Base-by-base conservation (phyloP, 53 echinoderm and acorn worm species). In the Holothuria scabra region DNA sequence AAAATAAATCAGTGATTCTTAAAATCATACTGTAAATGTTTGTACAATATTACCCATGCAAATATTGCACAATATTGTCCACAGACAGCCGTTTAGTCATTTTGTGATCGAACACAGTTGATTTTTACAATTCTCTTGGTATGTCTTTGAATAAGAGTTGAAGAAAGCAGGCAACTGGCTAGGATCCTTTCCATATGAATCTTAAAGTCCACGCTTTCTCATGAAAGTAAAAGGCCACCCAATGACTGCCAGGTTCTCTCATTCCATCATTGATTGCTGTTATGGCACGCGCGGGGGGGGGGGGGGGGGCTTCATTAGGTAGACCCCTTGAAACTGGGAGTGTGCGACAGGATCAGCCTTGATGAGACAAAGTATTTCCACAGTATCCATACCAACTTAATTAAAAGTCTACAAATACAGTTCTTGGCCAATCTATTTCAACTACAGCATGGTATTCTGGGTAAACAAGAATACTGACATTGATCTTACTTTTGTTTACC, bases 1-100 rank as follows among this genome's bases (percentile, higher is more conserved):
- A 90, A 68, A 93, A 95, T 3, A 95, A 83, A 67, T 87, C 83
- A 8, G 86, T 76, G 22, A 95, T 74, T 58, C 87, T 61, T 75
- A 89, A 82, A 2, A 84, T 86, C 94, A 78, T 78, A 26, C 58
- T 71, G 83, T 65, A 79, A 87, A 71, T n/a, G 28, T 46, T 31
- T 70, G 85, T 13, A 87, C 81, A 60, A 90, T 83, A 48, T 79
- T 28, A 38, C 26, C 33, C 49, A 81, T 74, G 5, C 65, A 28
- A 22, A 87, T 66, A 49, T 65, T 22, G 90, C 32, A 76, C 90
- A 87, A 78, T 89, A 87, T 66, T 89, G 93, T 29, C 93, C 93
- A 81, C 89, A 89, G 14, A 92, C 89, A 35, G 89, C 84, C n/a
- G 92, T 87, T 22, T 60, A 65, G 28, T 71, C 48, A 18, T 60